Base-by-base conservation (phyloP, 2,113 vertebrate genomes). In the Gobius niger region DNA sequence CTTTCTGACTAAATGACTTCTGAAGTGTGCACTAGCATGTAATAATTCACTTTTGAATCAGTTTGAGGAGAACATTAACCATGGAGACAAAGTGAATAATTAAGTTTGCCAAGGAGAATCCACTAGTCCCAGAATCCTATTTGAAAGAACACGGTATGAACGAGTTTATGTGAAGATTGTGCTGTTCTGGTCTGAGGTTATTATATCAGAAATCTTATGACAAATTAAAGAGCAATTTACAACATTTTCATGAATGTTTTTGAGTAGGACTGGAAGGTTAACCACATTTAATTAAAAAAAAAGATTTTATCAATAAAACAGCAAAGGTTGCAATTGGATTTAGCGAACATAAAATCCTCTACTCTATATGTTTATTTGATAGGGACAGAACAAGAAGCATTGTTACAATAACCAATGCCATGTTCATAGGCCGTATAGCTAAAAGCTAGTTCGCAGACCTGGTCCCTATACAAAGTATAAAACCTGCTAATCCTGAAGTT, bases 41-140 rank as follows among this genome's bases (percentile, higher is more conserved):
- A 41, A 57, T 57, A 40, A 40, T 40, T 57, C 40, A 65, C 67
- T 40, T 77, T 75, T 49, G 52, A 54, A 54, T 54, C 18, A 54
- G 7, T 54, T 54, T 24, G 52, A 54, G 52, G 18, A 54, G 52
- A 54, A 54, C 52, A 54, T 54, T 54, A 54, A 54, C 52, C 6
- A 6, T 54, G 76, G 63, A 83, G 89, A 88, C 88, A 91, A 91
- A 91, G 90, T 91, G 89, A 91, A 91, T 92, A 81, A 91, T 92
- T 91, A 75, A 91, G 71, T 19, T 70, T 67, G 79, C 61, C 50
- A 42, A 82, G 77, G 73, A 66, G 77, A 80, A 86, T 73, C 57
- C 68, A 70, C 41, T 52, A 85, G 84, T 14, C 79, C 81, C 74
- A 75, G 59, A 18, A 68, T 82, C 74, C 41, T 42, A 8, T 41